phyloP scores from a whole-genome alignment of 1,140 invertebrate species.

The Lepidurus couesii region DNA sequence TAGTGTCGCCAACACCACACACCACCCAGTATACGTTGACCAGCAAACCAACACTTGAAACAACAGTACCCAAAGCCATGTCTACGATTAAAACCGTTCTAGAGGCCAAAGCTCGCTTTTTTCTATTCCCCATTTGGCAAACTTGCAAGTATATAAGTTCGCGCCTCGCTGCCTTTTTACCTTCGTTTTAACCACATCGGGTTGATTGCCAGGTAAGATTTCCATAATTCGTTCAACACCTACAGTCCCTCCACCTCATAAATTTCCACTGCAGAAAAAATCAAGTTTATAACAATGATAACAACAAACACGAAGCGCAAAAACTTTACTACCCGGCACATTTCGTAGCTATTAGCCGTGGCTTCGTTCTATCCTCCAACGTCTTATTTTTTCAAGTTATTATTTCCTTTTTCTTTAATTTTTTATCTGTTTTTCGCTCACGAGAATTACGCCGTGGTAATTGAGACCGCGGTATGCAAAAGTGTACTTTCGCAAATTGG shows the following conservation, averaged over 20 bases:
- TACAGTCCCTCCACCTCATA: background rate
- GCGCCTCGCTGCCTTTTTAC: background rate
- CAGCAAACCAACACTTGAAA: background rate
- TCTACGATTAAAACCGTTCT: background rate
- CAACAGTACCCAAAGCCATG: background rate
- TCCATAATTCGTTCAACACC: constrained; percentile 22
- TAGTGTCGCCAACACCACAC: no score
- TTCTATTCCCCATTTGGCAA: constrained; percentile 1
- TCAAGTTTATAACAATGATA: background rate
- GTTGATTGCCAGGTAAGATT: constrained; percentile 19
- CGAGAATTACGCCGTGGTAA: no score
- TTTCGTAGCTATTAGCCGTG: no score
- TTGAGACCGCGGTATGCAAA: no score
- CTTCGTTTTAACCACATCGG: background rate
- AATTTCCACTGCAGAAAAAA: background rate
- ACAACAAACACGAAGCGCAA: background rate
- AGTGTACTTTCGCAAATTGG: no score
- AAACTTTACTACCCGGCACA: background rate
- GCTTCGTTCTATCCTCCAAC: no score
- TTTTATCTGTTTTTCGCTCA: no score
- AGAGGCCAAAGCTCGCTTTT: background rate
- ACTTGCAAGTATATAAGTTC: background rate
- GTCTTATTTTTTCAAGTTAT: no score
- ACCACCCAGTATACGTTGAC: no score
- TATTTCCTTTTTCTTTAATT: no score